Percentiles rank a stretch among this genome's conserved stretches.
phyloP scores from a whole-genome alignment of 2,113 vertebrate species.

The Megaleporinus macrocephalus region DNA sequence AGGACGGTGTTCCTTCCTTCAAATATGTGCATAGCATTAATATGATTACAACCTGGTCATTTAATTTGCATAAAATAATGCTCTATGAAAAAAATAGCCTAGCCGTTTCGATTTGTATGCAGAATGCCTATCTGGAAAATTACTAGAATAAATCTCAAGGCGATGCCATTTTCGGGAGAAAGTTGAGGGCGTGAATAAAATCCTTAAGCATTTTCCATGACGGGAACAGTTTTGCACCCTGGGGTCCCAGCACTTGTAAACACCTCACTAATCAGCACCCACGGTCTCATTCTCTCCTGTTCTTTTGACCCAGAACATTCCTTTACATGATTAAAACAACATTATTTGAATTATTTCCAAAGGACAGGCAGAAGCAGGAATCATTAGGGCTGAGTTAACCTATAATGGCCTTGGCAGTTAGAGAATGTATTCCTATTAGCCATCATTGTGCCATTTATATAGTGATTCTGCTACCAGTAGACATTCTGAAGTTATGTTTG shows the following conservation, averaged over 20 bases:
- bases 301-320: constrained; percentile 37
- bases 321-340: constrained; percentile 48
- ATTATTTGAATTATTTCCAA: constrained; percentile 42
- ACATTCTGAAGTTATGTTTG: too few species aligned
- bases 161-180: constrained; percentile 48
- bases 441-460: too few species aligned
- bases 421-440: too few species aligned
- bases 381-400: constrained; percentile 21
- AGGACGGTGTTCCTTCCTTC: constrained; percentile 31
- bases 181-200: constrained; percentile 50
- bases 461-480: too few species aligned
- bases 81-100: constrained; percentile 34
- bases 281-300: constrained; percentile 41
- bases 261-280: constrained; percentile 44
- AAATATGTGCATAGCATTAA: constrained; percentile 57
- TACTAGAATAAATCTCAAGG: constrained; percentile 53
- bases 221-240: constrained; percentile 37
- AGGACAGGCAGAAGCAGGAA: constrained; percentile 21
- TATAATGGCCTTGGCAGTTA: background rate
- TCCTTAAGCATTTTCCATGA: constrained; percentile 44
- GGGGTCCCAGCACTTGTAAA: constrained; percentile 38
- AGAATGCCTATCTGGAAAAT: constrained; percentile 44
- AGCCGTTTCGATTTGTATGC: constrained; percentile 56
- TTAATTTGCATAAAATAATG: constrained; percentile 59
- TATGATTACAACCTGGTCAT: constrained; percentile 53